phyloP scores from a whole-genome alignment of 2,113 vertebrate genomes.

The Stegostoma tigrinum region DNA sequence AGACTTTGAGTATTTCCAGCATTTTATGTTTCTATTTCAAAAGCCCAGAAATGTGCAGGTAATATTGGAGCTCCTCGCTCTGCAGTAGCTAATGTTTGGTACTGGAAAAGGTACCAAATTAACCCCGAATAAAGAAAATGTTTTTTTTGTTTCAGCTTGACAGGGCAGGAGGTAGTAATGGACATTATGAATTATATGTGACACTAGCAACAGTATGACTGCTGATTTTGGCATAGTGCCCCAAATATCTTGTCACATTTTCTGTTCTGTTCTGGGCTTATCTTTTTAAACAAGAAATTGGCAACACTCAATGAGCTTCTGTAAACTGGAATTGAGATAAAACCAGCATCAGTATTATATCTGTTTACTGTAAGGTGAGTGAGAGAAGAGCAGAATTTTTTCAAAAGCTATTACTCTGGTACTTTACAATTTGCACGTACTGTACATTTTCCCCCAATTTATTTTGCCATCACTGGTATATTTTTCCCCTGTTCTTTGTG shows the following conservation, averaged over 20 bases:
- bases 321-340: slow-evolving; percentile 11
- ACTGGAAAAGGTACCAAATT: not conserved
- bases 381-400: not conserved
- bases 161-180: not conserved
- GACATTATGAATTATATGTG: not conserved
- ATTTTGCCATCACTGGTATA: slow-evolving; percentile 9
- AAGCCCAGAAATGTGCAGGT: not conserved
- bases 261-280: not conserved
- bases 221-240: not conserved
- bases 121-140: not conserved
- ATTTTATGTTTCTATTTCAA: not conserved
- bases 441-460: not conserved
- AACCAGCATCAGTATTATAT: slow-evolving; percentile 30
- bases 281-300: not conserved
- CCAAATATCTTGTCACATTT: not conserved
- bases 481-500: not conserved
- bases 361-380: not conserved
- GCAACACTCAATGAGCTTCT: not conserved
- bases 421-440: not conserved
- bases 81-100: not conserved
- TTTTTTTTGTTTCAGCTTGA: not conserved
- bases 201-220: not conserved
- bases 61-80: not conserved
- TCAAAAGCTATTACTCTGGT: not conserved
- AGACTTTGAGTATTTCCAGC: not conserved